These are phyloP conservation scores for Oryzias sinensis DNA, from an alignment of 2,797 vertebrate genomes.

Conservation along the genomic window DNA sequence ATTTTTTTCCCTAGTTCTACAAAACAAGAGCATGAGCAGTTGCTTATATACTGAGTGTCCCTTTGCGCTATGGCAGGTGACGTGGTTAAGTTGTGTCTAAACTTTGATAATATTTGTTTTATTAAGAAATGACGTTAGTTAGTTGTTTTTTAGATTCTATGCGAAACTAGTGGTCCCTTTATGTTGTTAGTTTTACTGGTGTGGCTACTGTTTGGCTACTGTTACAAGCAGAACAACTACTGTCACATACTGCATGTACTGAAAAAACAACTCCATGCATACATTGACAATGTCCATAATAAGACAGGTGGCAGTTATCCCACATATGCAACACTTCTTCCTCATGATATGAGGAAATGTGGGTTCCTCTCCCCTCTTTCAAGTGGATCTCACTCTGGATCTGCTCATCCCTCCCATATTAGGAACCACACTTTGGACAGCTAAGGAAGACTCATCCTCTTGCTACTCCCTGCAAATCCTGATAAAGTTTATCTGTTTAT, in stretches of 20 bases:
- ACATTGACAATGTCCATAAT: constrained; percentile 60
- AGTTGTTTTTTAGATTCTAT: too few species aligned
- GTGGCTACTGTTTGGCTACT: constrained; percentile 79
- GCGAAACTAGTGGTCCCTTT: constrained; percentile 60
- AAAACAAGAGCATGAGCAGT: too few species aligned
- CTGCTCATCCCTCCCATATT: constrained; percentile 23
- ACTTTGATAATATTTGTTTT: too few species aligned
- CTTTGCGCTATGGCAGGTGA: too few species aligned
- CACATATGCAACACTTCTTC: constrained; percentile 30
- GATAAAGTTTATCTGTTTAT: constrained; percentile 12
- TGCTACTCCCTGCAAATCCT: constrained; percentile 19
- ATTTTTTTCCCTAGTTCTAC: too few species aligned
- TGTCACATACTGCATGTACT: constrained; percentile 52
- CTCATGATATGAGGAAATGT: constrained; percentile 17
- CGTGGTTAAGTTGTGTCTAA: too few species aligned
- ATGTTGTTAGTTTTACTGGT: constrained; percentile 66
- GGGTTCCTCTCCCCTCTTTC: constrained; percentile 20
- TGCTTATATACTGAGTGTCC: too few species aligned
- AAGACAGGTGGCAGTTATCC: constrained; percentile 47
- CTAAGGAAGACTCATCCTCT: constrained; percentile 18
- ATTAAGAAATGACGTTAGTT: too few species aligned
- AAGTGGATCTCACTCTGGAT: constrained; percentile 20
- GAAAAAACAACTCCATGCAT: constrained; percentile 79
- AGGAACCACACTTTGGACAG: constrained; percentile 5
- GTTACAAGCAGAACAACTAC: constrained; percentile 71